Base-by-base conservation (phyloP, 2,797 vertebrate genomes). In the Peromyscus melanophrys region DNA sequence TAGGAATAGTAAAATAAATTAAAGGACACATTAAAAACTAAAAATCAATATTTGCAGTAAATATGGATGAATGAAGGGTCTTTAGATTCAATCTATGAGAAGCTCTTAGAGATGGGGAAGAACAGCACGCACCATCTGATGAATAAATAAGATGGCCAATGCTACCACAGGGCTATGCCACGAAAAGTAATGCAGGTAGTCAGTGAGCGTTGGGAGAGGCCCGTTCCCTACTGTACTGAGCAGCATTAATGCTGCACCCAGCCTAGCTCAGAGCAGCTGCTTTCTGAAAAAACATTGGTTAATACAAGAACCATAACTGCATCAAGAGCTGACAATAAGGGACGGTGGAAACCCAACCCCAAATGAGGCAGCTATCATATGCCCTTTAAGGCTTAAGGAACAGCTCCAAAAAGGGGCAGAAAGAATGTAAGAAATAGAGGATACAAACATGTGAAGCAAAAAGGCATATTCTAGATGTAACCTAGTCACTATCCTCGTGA, bases 1-100 rank as follows among this genome's bases (percentile, higher is more conserved):
- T 43, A 78, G 25, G 83, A 90, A 55, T 34, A 73, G 2, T 65
- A 71, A 96, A 95, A 82, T 19, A 76, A 77, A 91, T 34, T 57
- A 86, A 78, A 86, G 23, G 14, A 17, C 3, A 76, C 84, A 61
- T 73, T 4, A 27, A 85, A 95, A 92, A 49, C 11, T 71, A 9
- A 43, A 23, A 81, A 52, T 12, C 89, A 73, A 87, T 71, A 90
- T 87, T 57, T 59, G 1, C 21, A 49, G 29, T 19, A 59, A 78
- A 52, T 55, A 67, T 23, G 83, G 55, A 84, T 10, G 55, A 76
- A 49, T 37, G 19, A 65, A 83, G 16, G 1, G 6, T 92, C 71
- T n/a, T 89, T 76, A 57, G n/a, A 78, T 37, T n/a, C 34, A 92
- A 83, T 43, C 90, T 73, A 40, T 29, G 5, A 93, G 23, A 40